Percentiles rank a stretch among this genome's conserved stretches.
Conservation (phyloP, 92 coral and sea anemone genomes). For the Hydrozoanthus gracilis region DNA sequence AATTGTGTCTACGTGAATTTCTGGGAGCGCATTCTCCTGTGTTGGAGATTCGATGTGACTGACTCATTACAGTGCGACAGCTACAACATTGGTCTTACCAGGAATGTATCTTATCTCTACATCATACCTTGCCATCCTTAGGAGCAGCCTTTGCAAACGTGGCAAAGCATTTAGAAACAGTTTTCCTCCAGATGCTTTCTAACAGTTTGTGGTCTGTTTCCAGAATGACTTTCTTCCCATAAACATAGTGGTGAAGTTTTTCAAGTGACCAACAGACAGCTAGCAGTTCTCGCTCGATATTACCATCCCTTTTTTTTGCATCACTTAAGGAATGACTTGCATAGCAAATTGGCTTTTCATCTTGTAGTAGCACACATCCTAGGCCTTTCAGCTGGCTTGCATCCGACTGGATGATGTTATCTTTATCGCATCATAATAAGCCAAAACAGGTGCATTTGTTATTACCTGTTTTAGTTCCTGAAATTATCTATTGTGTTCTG, state of each 20-base stretch:
- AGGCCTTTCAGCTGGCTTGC: slow-evolving; percentile 53
- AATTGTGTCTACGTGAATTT: slow-evolving; percentile 51
- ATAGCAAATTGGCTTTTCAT: slow-evolving; percentile 56
- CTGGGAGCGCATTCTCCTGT: slow-evolving; percentile 20
- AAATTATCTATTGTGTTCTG: slow-evolving; percentile 55
- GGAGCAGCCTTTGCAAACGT: slow-evolving; percentile 60
- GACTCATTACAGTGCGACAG: slow-evolving; percentile 65
- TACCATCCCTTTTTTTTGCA: slow-evolving; percentile 60
- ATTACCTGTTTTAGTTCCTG: slow-evolving; percentile 38
- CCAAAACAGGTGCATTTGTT: slow-evolving; percentile 30
- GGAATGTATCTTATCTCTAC: slow-evolving; percentile 59
- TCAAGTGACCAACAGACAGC: slow-evolving; percentile 71
- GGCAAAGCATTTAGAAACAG: slow-evolving; percentile 56
- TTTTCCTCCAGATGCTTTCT: slow-evolving; percentile 66
- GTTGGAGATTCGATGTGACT: slow-evolving; percentile 56
- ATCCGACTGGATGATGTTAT: slow-evolving; percentile 47
- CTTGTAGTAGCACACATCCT: slow-evolving; percentile 70
- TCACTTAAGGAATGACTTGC: slow-evolving; percentile 65
- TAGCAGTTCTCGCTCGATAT: slow-evolving; percentile 65
- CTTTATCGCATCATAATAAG: slow-evolving; percentile 23
- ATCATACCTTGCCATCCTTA: slow-evolving; percentile 67
- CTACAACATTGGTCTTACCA: slow-evolving; percentile 57
- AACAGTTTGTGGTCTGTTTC: slow-evolving; percentile 63
- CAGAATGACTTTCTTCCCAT: slow-evolving; percentile 59
- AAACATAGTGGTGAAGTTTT: slow-evolving; percentile 65